Conservation (phyloP, 2,888 invertebrate species). For the Thalpophila matura region DNA sequence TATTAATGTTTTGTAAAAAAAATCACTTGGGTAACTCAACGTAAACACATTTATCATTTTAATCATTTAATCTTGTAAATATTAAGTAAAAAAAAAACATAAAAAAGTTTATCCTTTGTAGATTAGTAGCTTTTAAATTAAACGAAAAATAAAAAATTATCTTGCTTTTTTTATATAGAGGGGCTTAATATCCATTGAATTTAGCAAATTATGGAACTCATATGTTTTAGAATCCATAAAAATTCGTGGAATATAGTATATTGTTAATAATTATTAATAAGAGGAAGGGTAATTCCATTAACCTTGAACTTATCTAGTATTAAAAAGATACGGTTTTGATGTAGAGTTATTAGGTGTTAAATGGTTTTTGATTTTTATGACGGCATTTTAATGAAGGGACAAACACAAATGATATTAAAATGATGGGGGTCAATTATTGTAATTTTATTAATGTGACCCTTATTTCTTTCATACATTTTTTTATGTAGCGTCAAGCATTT, state of each 20-base stretch:
- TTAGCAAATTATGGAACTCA: conserved; percentile 78
- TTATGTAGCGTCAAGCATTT: conserved; percentile 34
- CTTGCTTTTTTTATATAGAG: conserved; percentile 66
- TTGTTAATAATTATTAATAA: conserved; percentile 35
- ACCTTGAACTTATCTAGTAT: conserved; percentile 36
- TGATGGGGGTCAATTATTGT: conserved; percentile 51
- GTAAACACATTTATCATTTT: conserved; percentile 56
- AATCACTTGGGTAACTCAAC: conserved; percentile 41
- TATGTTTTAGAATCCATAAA: conserved; percentile 81
- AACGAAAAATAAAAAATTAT: conserved; percentile 62
- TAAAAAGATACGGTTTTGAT: conserved; percentile 28
- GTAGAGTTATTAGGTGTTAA: conserved; percentile 31
- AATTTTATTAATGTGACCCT: conserved; percentile 31
- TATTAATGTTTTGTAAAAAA: conserved; percentile 48
- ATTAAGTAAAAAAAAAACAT: conserved; percentile 78
- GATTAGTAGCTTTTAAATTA: conserved; percentile 79
- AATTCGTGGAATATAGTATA: conserved; percentile 66
- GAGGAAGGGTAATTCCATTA: conserved; percentile 41
- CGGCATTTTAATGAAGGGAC: conserved; percentile 18
- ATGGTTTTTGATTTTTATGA: conserved; percentile 6
- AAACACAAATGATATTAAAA: not conserved
- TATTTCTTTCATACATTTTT: conserved; percentile 46
- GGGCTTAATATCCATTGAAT: conserved; percentile 76
- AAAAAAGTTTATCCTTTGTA: conserved; percentile 64
- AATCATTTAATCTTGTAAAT: conserved; percentile 77